Conservation (phyloP, 2,797 vertebrate species). For the Spinus pinus region DNA sequence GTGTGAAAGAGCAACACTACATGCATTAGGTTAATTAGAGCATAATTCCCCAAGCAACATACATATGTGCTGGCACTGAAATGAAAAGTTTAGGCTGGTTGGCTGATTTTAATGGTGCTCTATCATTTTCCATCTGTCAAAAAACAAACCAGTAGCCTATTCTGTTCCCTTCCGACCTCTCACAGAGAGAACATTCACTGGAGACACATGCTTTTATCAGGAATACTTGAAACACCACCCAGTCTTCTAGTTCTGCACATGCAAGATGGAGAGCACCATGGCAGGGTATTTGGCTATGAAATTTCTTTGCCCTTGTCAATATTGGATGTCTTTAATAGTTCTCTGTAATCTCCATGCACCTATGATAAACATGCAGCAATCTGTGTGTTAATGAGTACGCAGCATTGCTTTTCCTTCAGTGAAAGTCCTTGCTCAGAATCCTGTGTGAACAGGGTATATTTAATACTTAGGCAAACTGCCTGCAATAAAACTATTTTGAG, state of each 20-base stretch:
- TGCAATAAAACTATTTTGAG: conserved; percentile 45
- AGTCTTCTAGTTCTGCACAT: background rate
- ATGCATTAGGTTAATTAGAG: conserved; percentile 42
- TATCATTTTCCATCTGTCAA: conserved; percentile 32
- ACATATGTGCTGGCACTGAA: background rate
- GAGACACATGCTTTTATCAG: background rate
- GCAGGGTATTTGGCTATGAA: background rate
- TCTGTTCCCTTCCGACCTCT: background rate
- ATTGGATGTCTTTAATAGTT: background rate
- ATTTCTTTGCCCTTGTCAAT: background rate
- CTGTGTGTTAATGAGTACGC: background rate
- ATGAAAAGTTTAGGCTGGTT: background rate
- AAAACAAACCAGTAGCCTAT: background rate
- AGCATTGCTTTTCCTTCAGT: background rate
- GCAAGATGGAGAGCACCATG: background rate
- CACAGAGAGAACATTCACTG: background rate
- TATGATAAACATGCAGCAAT: background rate
- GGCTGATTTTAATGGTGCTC: conserved; percentile 1
- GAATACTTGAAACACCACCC: background rate
- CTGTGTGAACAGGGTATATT: background rate
- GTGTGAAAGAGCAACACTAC: conserved; percentile 25
- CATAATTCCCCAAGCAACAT: conserved; percentile 2
- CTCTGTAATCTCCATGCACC: background rate
- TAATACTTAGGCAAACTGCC: conserved; percentile 43
- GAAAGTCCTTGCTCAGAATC: background rate